A percentile compares a stretch with the other conserved stretches of the same genome.
Evolutionary conservation across 2,797 vertebrate genomes (phyloP).

Genomic region (Sebastiscus albofasciatus): DNA sequence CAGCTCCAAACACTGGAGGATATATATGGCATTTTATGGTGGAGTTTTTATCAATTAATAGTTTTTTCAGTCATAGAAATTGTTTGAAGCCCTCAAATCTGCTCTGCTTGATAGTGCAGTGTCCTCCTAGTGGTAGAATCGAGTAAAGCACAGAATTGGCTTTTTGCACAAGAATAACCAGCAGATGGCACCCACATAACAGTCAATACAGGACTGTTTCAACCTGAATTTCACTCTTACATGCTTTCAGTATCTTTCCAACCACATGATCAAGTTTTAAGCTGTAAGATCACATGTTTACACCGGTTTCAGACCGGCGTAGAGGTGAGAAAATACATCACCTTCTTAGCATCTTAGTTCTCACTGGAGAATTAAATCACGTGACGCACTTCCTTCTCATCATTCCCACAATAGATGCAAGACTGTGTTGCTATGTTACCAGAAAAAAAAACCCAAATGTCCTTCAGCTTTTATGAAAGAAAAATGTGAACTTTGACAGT

Average conservation of each 20-base stretch:
- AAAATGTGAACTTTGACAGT: neutral
- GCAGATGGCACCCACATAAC: slow-evolving; percentile 72
- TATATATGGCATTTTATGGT: neutral
- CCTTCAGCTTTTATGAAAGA: slow-evolving; percentile 22
- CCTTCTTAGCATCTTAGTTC: neutral
- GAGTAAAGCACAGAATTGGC: neutral
- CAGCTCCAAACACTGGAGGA: neutral
- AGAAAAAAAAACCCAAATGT: slow-evolving; percentile 12
- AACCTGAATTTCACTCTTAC: neutral
- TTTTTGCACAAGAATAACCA: slow-evolving; percentile 45
- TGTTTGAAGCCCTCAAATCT: neutral
- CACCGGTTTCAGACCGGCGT: neutral
- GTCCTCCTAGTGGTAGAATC: slow-evolving; percentile 46
- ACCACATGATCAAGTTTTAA: neutral
- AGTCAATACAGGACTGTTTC: slow-evolving; percentile 7
- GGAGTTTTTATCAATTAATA: neutral
- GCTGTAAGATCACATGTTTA: neutral
- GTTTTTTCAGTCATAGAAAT: neutral
- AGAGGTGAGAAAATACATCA: neutral
- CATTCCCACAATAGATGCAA: neutral
- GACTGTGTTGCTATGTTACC: slow-evolving; percentile 50
- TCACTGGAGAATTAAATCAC: neutral
- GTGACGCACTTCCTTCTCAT: neutral
- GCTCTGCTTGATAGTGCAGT: neutral
- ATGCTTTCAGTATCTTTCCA: neutral